Conservation (phyloP, 1,140 invertebrate species). For the Macrotrachela quadricornifera region DNA sequence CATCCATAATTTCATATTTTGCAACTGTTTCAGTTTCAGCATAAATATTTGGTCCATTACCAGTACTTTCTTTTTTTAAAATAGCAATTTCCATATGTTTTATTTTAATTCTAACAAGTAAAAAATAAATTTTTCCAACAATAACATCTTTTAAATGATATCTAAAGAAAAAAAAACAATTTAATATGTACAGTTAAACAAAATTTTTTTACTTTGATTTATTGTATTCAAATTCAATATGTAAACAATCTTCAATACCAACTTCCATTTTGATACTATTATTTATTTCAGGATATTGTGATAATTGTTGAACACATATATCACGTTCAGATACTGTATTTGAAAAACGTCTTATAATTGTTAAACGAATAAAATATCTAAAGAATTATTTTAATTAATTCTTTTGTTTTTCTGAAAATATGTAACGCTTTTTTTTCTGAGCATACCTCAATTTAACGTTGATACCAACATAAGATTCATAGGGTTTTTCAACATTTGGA, state of each 20-base stretch:
- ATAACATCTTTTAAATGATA: slow-evolving; percentile 99
- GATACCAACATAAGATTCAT: slow-evolving; percentile 87
- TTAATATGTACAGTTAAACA: no score
- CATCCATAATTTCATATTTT: slow-evolving; percentile 99
- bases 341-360: slow-evolving; percentile 69
- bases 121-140: slow-evolving; percentile 98
- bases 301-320: slow-evolving; percentile 85
- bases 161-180: no score
- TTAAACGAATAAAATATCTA: slow-evolving; percentile 84
- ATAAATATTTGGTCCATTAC: slow-evolving; percentile 75
- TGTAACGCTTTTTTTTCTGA: no score
- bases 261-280: slow-evolving; percentile 49
- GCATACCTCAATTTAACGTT: slow-evolving; percentile 73
- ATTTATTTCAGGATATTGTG: slow-evolving; percentile 90
- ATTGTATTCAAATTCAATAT: slow-evolving; percentile 99
- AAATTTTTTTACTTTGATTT: slow-evolving; percentile 51
- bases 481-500: slow-evolving; percentile 94
- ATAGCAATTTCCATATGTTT: slow-evolving; percentile 99
- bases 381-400: not conserved
- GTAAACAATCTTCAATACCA: slow-evolving; percentile 78
- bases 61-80: slow-evolving; percentile 89
- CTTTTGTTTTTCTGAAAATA: not conserved
- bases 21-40: slow-evolving; percentile 97
- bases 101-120: slow-evolving; percentile 94
- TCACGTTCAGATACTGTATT: slow-evolving; percentile 91